Conservation (phyloP, 2,888 invertebrate genomes). For the Cerceris ruficornis region DNA sequence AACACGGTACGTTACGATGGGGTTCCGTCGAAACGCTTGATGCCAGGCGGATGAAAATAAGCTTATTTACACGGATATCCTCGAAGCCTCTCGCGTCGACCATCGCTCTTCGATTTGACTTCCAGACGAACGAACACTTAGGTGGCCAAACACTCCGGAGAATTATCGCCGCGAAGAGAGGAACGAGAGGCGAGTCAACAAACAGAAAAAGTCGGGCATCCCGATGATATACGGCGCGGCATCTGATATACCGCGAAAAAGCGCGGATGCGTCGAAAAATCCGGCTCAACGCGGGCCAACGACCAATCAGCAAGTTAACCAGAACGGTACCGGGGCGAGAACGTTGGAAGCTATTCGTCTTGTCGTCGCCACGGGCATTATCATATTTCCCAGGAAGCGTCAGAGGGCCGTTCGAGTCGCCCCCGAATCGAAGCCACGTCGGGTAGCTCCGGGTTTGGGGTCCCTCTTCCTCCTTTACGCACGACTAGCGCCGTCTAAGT, state of each 20-base stretch:
- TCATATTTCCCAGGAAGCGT: slow-evolving; percentile 73
- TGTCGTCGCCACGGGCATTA: slow-evolving; percentile 74
- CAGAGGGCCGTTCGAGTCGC: slow-evolving; percentile 48
- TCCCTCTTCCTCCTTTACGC: slow-evolving; percentile 58
- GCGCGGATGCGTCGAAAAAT: slow-evolving; percentile 65
- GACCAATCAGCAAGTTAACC: slow-evolving; percentile 75
- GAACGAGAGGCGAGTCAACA: slow-evolving; percentile 29
- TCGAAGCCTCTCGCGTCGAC: slow-evolving; percentile 17
- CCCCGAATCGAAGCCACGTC: slow-evolving; percentile 40
- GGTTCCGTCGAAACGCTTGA: too few species aligned
- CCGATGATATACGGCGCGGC: slow-evolving; percentile 65
- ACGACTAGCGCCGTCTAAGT: slow-evolving; percentile 66
- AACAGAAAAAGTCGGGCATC: slow-evolving; percentile 49
- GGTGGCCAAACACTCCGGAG: slow-evolving; percentile 39
- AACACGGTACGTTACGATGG: too few species aligned
- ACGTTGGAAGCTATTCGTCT: slow-evolving; percentile 72
- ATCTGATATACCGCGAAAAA: slow-evolving; percentile 49
- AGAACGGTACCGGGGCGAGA: slow-evolving; percentile 63
- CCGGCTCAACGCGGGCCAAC: slow-evolving; percentile 63
- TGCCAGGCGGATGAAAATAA: slow-evolving; percentile 19
- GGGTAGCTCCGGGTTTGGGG: slow-evolving; percentile 28
- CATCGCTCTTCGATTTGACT: slow-evolving; percentile 19
- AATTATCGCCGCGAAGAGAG: slow-evolving; percentile 57
- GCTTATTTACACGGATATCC: slow-evolving; percentile 21
- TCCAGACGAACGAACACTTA: slow-evolving; percentile 22